phyloP scores from a whole-genome alignment of 2,797 vertebrate genomes.

The Streptopelia turtur region DNA sequence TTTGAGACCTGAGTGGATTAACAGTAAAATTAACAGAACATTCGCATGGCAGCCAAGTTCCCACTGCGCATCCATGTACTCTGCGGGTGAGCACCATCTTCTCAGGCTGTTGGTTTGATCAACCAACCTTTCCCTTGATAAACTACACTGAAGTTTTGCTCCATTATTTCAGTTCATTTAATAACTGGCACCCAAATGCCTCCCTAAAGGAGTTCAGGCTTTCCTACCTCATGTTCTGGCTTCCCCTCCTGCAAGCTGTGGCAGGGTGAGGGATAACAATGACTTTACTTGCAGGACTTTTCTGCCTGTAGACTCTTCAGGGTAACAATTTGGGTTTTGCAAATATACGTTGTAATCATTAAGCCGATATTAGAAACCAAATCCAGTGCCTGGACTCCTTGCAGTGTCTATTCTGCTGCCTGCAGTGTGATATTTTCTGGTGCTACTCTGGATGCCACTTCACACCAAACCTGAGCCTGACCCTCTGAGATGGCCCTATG shows the following conservation, averaged over 20 bases:
- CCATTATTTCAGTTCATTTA: background rate
- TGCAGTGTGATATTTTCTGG: background rate
- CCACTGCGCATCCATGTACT: background rate
- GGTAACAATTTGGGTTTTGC: background rate
- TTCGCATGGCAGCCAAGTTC: background rate
- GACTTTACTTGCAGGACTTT: background rate
- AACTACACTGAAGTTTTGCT: background rate
- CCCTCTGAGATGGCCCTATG: rapidly evolving
- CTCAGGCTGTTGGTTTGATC: background rate
- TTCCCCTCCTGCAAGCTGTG: background rate
- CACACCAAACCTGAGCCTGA: background rate
- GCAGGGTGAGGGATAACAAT: background rate
- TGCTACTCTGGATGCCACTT: background rate
- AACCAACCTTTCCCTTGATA: background rate
- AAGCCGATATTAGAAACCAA: background rate
- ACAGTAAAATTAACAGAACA: background rate
- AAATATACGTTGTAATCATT: background rate
- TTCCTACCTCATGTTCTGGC: background rate
- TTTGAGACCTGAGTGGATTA: background rate
- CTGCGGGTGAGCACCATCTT: background rate
- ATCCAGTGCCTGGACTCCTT: background rate
- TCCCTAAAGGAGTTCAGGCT: background rate
- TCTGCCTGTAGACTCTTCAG: background rate
- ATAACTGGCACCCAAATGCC: background rate
- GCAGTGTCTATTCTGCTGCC: background rate